phyloP scores from a whole-genome alignment of 2,888 invertebrate species.

The Rhimphoctona megacephalus region DNA sequence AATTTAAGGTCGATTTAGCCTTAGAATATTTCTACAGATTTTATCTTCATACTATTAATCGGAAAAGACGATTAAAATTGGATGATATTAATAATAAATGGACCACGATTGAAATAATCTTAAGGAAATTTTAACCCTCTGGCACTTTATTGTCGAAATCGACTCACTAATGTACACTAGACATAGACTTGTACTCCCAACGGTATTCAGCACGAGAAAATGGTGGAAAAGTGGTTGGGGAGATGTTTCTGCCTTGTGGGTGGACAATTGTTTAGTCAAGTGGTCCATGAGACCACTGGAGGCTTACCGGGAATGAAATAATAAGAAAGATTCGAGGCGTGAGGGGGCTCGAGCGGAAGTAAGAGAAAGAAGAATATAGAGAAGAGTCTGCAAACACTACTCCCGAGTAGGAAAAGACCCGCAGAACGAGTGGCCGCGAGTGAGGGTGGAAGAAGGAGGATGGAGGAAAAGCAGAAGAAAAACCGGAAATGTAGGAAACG shows the following conservation, averaged over 20 bases:
- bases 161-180: neutral
- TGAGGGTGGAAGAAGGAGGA: slow-evolving; percentile 32
- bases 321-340: slow-evolving; percentile 53
- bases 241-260: slow-evolving; percentile 59
- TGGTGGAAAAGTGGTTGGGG: slow-evolving; percentile 64
- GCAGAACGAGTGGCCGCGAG: slow-evolving; percentile 19
- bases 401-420: neutral
- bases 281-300: slow-evolving; percentile 62
- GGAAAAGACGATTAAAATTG: neutral
- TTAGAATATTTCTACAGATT: neutral
- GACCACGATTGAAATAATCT: neutral
- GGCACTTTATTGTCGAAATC: neutral
- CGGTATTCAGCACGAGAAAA: slow-evolving; percentile 46
- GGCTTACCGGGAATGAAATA: slow-evolving; percentile 66
- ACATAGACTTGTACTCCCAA: slow-evolving; percentile 11
- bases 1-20: neutral
- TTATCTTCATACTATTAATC: neutral
- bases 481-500: slow-evolving; percentile 57
- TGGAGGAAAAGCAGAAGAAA: slow-evolving; percentile 7
- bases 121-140: neutral
- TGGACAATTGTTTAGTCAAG: slow-evolving; percentile 68
- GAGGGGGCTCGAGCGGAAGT: neutral
- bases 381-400: slow-evolving; percentile 28
- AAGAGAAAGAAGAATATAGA: neutral
- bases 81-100: neutral